Conservation (phyloP, 2,888 invertebrate genomes). For the Chrysotoxum bicinctum region DNA sequence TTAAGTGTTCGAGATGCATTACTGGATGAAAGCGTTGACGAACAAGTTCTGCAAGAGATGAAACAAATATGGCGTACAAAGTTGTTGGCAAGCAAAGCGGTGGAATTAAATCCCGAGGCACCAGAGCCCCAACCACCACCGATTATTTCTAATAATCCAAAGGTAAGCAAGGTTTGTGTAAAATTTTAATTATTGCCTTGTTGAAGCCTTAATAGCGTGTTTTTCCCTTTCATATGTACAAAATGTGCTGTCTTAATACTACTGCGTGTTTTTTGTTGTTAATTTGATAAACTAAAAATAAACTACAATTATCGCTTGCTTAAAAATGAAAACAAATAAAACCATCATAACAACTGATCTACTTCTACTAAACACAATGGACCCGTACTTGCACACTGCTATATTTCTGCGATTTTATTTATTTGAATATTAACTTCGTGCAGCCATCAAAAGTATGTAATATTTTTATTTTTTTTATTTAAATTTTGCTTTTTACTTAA, state of each 20-base stretch:
- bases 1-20: conserved; percentile 95
- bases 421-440: conserved; percentile 54
- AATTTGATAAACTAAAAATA: conserved; percentile 35
- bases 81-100: conserved; percentile 93
- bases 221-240: conserved; percentile 57
- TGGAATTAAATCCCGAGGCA: conserved; percentile 89
- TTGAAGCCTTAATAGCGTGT: conserved; percentile 65
- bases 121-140: conserved; percentile 85
- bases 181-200: conserved; percentile 53
- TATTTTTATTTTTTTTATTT: conserved; percentile 17
- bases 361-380: conserved; percentile 46
- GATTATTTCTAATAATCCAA: conserved; percentile 84
- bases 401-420: conserved; percentile 41
- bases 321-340: conserved; percentile 42
- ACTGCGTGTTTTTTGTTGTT: conserved; percentile 51
- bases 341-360: conserved; percentile 13
- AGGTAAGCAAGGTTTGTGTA: conserved; percentile 81
- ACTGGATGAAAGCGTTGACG: conserved; percentile 98
- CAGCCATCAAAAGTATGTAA: conserved; percentile 79
- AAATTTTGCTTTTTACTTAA: not conserved
- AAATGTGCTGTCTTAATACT: conserved; percentile 62
- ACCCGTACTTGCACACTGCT: conserved; percentile 15
- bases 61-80: conserved; percentile 98
- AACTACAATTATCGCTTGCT: conserved; percentile 66
- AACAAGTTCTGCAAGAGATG: conserved; percentile 96